Evolutionary conservation across 2,113 vertebrate genomes (phyloP), one percentile per base, ranked within the genome.

Genomic region (Lampris megalopsis): DNA sequence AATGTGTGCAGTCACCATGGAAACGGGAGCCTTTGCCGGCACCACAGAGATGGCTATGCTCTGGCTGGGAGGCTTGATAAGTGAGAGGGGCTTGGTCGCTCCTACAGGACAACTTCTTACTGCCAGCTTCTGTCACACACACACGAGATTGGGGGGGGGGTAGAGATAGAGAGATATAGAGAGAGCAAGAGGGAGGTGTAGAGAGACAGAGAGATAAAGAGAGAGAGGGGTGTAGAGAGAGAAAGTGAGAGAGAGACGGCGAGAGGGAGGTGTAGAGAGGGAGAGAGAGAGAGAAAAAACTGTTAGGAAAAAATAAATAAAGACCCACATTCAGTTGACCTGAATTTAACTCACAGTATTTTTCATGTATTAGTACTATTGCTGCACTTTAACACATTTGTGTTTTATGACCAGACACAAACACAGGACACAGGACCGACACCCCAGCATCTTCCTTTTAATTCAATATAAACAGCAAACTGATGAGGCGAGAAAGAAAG

Each of bases 1-100:
- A 71, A 95, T 90, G 88, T 94, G 94, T 80, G 95, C 94, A 1
- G 96, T 95, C 89, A 96, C 95, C 96, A 96, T 95, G 89, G 95
- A 93, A 85, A 94, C 92, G 80, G 95, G 94, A 47, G 92, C 78
- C 92, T 95, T 94, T 77, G 92, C 92, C 58, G 94, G 95, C 80
- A 95, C 91, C 84, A 94, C 94, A 0, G 95, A 94, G 89, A 95
- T 93, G 86, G 95, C 89, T 62, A 95, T 91, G 90, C 88, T 85
- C 92, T 93, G 95, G 56, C 86, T 85, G 73, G 94, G 82, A 66
- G 93, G 92, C 85, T 92, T 93, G 86, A 94, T 94, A 88, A 95
- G 94, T 0, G 93, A 94, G 78, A 95, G 90, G 43, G 95, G 93
- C 80, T 95, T 91, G 60, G 93, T 73, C 37, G 92, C 86, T 79